Evolutionary conservation across 2,113 vertebrate species (phyloP), one percentile per base, ranked within the genome.

Genomic region (Nannobrachium achirus): DNA sequence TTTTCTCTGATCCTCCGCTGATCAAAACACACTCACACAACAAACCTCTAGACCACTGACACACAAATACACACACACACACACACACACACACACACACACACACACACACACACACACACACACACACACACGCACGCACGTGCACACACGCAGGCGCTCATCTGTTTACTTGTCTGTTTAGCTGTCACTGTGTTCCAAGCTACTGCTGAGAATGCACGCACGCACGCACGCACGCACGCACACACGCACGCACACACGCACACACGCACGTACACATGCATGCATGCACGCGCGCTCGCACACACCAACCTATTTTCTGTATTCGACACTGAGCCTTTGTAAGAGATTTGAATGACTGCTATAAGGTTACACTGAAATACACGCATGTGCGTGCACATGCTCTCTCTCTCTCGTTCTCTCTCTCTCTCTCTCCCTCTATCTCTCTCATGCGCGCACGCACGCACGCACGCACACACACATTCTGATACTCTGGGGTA

Each of bases 321-420:
- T 0, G 33, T 74, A 11, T 82, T 65, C 73, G 80, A 84, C 82
- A 89, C 65, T 79, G 63, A 77, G 59, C 79, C 83, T 89, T 91
- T 91, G 85, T 89, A 68, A 57, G 38, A n/a, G 25, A 57, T 67
- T 78, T 89, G 82, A 86, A 87, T 85, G 72, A 85, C 83, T 81
- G 69, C 75, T 82, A 80, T 89, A 81, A 79, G 68, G 82, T 88
- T 91, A 86, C 88, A 56, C 73, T 72, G 63, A 84, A 77, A 82
- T 63, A 52, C 73, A 59, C 25, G 6, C 25, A 33, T 5, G 25
- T 33, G 25, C 25, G 25, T 33, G 25, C 25, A 33, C 25, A 33
- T 33, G 8, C 52, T 10, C 66, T 67, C 61, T 76, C 65, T 57
- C 64, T 19, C 18, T 15, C 58, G 6, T 10, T 55, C 33, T 16